Base-by-base conservation (phyloP, 2,888 invertebrate species). In the Seira musarum region DNA sequence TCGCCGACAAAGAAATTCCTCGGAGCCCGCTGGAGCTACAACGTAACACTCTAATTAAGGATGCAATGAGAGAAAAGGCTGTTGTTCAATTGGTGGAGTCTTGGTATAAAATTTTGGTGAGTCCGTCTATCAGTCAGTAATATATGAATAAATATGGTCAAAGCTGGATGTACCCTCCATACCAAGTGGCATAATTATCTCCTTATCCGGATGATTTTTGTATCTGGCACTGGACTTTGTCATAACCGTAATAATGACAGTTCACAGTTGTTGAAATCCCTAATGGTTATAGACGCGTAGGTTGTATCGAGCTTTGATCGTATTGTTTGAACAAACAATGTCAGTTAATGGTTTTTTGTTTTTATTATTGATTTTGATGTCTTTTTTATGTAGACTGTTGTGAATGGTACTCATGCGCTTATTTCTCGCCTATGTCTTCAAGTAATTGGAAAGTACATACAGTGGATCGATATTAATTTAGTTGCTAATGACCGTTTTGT, bases 391-490 rank as follows among this genome's bases (percentile, higher is more conserved):
- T 65, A 90, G 90, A 89, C 88, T n/a, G 88, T 88, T 21, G 90
- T 83, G 63, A 82, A 85, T 57, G 71, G 71, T n/a, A 66, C 46
- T 22, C 71, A 71, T n/a, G 19, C 78, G 1, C 5, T 30, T 0
- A 76, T 82, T 21, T 78, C 80, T 17, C 75, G 78, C 8, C 76
- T 81, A 2, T 85, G 85, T 40, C 72, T 84, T 10, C 77, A 83
- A 74, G 84, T 84, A 13, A 89, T 92, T 69, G 91, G 91, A 1
- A 89, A 89, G 22, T 92, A 90, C 87, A 89, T 91, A 15, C 90
- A 91, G 1, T 92, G 92, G 92, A 91, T 92, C 74, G 91, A 92
- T 87, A 90, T 92, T 70, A 89, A 88, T 64, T 88, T 91, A 40
- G 90, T 92, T 22, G 91, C 91, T 61, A 92, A 91, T 85, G 90